Evolutionary conservation across 1,140 invertebrate genomes (phyloP).

Genomic region (Papilio aristodemus): DNA sequence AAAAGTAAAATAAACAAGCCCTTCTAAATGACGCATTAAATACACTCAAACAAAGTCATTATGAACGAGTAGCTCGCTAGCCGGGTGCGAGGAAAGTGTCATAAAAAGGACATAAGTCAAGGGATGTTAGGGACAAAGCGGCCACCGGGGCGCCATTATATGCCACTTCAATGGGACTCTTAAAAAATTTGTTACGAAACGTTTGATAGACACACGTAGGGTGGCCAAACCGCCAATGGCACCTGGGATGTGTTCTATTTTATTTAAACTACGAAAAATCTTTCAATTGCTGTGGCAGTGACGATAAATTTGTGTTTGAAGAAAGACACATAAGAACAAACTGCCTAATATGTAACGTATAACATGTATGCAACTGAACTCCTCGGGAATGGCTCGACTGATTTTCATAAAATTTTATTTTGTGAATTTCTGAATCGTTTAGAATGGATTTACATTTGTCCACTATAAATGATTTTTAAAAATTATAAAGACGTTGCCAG

Average conservation of each 20-base stretch:
- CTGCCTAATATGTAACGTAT: too few species aligned
- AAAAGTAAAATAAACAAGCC: conserved; percentile 62
- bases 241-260: background rate
- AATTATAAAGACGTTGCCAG: too few species aligned
- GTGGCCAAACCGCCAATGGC: background rate
- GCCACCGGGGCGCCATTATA: conserved; percentile 59
- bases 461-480: too few species aligned
- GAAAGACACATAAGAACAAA: too few species aligned
- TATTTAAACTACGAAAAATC: background rate
- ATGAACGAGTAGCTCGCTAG: conserved; percentile 58
- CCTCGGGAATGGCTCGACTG: too few species aligned
- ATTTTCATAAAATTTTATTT: too few species aligned
- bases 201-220: conserved; percentile 51
- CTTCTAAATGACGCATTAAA: conserved; percentile 71
- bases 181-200: conserved; percentile 73
- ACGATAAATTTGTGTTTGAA: too few species aligned
- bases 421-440: too few species aligned
- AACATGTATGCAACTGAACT: too few species aligned
- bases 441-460: too few species aligned
- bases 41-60: conserved; percentile 64
- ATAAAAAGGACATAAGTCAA: conserved; percentile 65
- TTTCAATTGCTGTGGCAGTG: too few species aligned
- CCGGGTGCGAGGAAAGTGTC: conserved; percentile 48
- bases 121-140: conserved; percentile 56
- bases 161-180: conserved; percentile 58